Base-by-base conservation (phyloP, 2,113 vertebrate species). In the Lepus americanus region DNA sequence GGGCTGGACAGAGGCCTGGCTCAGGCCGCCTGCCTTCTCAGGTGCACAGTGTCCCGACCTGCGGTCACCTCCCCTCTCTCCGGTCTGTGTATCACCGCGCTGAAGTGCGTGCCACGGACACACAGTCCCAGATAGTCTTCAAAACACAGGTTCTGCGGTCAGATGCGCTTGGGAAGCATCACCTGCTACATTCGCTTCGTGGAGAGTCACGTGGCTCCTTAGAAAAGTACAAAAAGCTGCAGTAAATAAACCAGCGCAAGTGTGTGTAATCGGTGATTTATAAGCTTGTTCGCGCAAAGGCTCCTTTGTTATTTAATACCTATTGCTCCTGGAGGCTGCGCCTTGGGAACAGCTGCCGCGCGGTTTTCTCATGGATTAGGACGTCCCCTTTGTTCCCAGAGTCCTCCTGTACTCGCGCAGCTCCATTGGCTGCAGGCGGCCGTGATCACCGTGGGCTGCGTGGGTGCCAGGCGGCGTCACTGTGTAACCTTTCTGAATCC, bases 261-360 rank as follows among this genome's bases (percentile, higher is more conserved):
- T 9, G 82, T 3, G 69, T 61, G 90, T 90, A 92, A 92, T 89
- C 70, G 14, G 78, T 86, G 93, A 97, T 96, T 85, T 94, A 97
- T 16, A 95, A 82, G 90, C 79, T 66, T 8, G n/a, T 59, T 1
- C 59, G 72, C 2, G 49, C 61, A 27, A 9, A n/a, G 76, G 51
- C 9, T 77, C 91, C 61, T 96, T 90, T 81, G 95, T 95, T 89
- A 94, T 74, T 97, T 85, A 83, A 95, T 85, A 96, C 78, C 81
- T 95, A 44, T 53, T 2, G 11, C 31, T 67, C 55, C 69, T 9
- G 14, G 51, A 6, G 20, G 1, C 10, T 16, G 61, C 5, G 73
- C 74, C 94, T 86, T 96, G 96, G 94, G 96, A 97, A 97, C 77
- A 0, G 7, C 69, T 1, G 27, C 2, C 14, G 25, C 2, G 14